These are phyloP conservation scores for Pachyuromys duprasi DNA, from an alignment of 2,797 vertebrate species.

Conservation along the genomic window DNA sequence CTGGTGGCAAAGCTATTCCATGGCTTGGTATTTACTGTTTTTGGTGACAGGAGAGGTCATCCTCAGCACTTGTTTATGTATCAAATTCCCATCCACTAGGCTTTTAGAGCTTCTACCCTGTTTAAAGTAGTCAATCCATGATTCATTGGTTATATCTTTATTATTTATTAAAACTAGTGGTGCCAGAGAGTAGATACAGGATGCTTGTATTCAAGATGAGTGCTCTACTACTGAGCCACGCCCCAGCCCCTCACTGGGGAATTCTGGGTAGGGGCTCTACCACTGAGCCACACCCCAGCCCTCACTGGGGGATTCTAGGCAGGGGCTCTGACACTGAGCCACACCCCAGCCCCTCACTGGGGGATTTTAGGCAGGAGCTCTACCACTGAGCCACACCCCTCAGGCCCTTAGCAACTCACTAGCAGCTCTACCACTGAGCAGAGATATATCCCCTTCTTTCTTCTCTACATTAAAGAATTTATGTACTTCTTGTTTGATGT, in stretches of 20 bases:
- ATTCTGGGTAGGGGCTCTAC: not conserved
- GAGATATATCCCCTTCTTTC: not conserved
- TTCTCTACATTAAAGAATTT: not conserved
- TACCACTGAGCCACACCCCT: not conserved
- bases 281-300: not conserved
- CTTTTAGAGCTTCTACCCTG: not conserved
- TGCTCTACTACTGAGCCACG: not conserved
- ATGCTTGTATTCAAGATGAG: not conserved
- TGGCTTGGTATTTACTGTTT: not conserved
- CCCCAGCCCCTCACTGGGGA: not conserved
- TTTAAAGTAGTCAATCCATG: not conserved
- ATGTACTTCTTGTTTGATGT: not conserved
- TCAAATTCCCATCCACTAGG: not conserved
- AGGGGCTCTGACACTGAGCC: not conserved
- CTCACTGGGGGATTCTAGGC: not conserved
- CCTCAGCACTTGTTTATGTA: not conserved
- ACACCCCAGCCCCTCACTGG: not conserved
- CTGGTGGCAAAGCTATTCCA: not conserved
- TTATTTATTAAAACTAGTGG: not conserved
- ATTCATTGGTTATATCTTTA: not conserved
- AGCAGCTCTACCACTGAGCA: not conserved
- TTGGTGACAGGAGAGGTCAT: not conserved
- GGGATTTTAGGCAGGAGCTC: not conserved
- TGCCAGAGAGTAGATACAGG: not conserved
- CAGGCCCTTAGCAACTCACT: not conserved